Evolutionary conservation across 2,113 vertebrate species (phyloP).

Genomic region (Chaetodon trifascialis): DNA sequence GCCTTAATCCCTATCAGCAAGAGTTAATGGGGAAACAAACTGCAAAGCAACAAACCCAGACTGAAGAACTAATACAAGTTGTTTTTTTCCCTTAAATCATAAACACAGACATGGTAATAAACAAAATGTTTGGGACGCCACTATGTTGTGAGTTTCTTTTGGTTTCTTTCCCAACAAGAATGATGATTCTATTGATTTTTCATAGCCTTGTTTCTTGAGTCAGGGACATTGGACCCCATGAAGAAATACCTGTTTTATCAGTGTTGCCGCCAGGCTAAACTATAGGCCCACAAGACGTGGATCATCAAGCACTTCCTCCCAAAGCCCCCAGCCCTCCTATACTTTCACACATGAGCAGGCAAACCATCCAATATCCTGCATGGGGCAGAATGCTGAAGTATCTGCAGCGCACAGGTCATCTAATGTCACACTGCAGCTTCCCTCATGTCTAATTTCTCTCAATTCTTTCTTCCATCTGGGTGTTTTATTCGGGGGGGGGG

Average conservation of each 20-base stretch:
- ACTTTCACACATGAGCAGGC: slow-evolving; percentile 67
- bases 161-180: neutral
- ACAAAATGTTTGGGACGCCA: neutral
- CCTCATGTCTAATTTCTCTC: slow-evolving; percentile 47
- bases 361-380: slow-evolving; percentile 61
- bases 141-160: neutral
- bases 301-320: slow-evolving; percentile 61
- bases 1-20: slow-evolving; percentile 54
- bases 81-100: neutral
- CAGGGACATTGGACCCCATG: neutral
- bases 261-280: slow-evolving; percentile 42
- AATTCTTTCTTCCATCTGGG: slow-evolving; percentile 46
- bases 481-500: slow-evolving; percentile 28
- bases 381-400: slow-evolving; percentile 45
- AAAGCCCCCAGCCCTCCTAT: slow-evolving; percentile 44
- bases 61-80: slow-evolving; percentile 26
- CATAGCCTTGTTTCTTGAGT: neutral
- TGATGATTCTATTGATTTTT: neutral
- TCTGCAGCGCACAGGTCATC: slow-evolving; percentile 59
- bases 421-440: slow-evolving; percentile 50
- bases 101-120: neutral
- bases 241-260: slow-evolving; percentile 34
- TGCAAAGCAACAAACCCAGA: slow-evolving; percentile 16
- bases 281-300: slow-evolving; percentile 48
- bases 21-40: slow-evolving; percentile 58